Evolutionary conservation across 37 sponge, comb jelly and placozoan species (phyloP).

Genomic region (Spongilla lacustris): DNA sequence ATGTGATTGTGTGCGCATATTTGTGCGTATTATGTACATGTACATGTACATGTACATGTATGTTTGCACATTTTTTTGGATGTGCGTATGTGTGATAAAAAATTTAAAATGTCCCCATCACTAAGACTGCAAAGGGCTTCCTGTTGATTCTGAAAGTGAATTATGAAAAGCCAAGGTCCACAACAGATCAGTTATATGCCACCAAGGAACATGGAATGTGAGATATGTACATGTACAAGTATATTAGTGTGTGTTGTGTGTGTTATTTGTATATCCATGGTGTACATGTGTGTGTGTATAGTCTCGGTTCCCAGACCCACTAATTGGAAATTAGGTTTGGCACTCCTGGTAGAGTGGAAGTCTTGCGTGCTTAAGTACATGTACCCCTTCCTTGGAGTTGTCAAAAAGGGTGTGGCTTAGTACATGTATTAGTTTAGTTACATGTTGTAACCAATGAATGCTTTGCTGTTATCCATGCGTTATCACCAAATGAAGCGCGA

Average conservation of each 20-base stretch:
- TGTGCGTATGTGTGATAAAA: neutral
- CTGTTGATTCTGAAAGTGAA: constrained; percentile 44
- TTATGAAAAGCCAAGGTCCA: constrained; percentile 15
- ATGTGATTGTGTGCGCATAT: constrained; percentile 17
- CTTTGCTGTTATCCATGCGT: too few species aligned
- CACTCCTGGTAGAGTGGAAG: too few species aligned
- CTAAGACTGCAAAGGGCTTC: constrained; percentile 54
- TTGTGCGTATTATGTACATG: constrained; percentile 5
- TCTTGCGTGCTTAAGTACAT: too few species aligned
- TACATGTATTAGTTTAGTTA: too few species aligned
- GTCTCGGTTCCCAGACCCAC: too few species aligned
- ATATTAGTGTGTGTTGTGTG: constrained; percentile 2
- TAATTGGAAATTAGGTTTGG: too few species aligned
- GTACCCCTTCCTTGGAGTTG: too few species aligned
- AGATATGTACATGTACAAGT: neutral
- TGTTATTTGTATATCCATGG: neutral
- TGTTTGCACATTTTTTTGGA: neutral
- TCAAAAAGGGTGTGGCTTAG: too few species aligned
- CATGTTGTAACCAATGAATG: too few species aligned
- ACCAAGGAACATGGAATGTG: constrained; percentile 62
- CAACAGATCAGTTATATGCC: neutral
- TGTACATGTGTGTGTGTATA: neutral
- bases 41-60: constrained; percentile 6
- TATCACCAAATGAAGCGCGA: too few species aligned
- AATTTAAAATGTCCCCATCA: too few species aligned